Base-by-base conservation (phyloP, 1,140 invertebrate species). In the Drosophila melanica region DNA sequence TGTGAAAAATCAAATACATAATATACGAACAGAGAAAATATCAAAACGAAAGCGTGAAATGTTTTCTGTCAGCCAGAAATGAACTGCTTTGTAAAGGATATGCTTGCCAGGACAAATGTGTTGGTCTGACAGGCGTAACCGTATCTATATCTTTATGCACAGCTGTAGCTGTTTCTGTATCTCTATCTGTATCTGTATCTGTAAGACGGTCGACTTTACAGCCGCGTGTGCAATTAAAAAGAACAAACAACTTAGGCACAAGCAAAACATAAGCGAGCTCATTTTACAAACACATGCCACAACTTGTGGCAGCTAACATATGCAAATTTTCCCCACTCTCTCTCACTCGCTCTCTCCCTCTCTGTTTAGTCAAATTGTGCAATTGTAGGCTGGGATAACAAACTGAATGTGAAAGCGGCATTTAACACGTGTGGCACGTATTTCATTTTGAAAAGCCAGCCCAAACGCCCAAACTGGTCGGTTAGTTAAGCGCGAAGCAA, bases 351-450 rank as follows among this genome's bases (percentile, higher is more conserved):
- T 42, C 44, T 20, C 11, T 11, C n/a, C 48, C n/a, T 59, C 4
- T n/a, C 50, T 27, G 50, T 50, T 50, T 68, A 57, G 79, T 70
- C 77, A 80, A 86, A 80, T 85, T 80, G 77, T 87, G 84, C 79
- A 87, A 89, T 87, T 87, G 84, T 89, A 75, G 85, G 45, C 60
- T 47, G 37, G 60, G 62, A 67, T 27, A 77, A 67, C 51, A 64
- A 51, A 71, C 44, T 33, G 47, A 44, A 44, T 41, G 39, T 47
- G 30, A 60, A 84, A 77, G 68, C 20, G 68, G 69, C 73, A 87
- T 84, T 87, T 87, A 87, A 76, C 84, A 87, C 85, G 79, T 89
- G 84, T 84, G 84, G 79, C 84, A 87, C 84, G 84, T 87, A 84
- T 87, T 87, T 87, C 84, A 87, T 89, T 89, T 84, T 57, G 65